phyloP scores from a whole-genome alignment of 92 coral and sea anemone genomes.

The Micromussa lordhowensis region DNA sequence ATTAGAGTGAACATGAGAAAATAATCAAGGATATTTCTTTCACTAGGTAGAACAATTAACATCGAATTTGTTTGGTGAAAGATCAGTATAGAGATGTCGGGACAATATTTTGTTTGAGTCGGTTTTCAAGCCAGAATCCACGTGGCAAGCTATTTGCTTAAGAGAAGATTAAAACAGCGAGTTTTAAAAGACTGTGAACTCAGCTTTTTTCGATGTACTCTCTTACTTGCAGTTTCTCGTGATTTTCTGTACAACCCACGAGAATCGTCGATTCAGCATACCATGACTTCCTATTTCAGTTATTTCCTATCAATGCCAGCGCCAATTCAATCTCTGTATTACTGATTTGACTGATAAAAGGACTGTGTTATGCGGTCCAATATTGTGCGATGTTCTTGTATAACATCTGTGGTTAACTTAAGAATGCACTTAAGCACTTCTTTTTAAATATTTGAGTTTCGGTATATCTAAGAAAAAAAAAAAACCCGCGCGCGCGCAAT shows the following conservation, averaged over 20 bases:
- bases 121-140: not conserved
- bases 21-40: constrained; percentile 2
- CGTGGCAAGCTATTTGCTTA: not conserved
- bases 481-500: not conserved
- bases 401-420: not conserved
- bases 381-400: not conserved
- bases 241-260: not conserved
- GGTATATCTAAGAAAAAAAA: not conserved
- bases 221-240: not conserved
- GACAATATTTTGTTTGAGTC: not conserved
- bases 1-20: not conserved
- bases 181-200: not conserved
- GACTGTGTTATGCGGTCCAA: not conserved
- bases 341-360: not conserved
- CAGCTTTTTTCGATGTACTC: not conserved
- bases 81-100: not conserved
- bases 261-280: not conserved
- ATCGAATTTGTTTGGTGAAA: not conserved
- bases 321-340: not conserved
- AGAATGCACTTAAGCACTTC: not conserved
- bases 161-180: not conserved
- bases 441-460: constrained; percentile 1
- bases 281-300: not conserved
- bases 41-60: not conserved
- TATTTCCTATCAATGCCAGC: not conserved